These are phyloP conservation scores for Nannoperca australis DNA, from an alignment of 2,797 vertebrate species.

Conservation along the genomic window DNA sequence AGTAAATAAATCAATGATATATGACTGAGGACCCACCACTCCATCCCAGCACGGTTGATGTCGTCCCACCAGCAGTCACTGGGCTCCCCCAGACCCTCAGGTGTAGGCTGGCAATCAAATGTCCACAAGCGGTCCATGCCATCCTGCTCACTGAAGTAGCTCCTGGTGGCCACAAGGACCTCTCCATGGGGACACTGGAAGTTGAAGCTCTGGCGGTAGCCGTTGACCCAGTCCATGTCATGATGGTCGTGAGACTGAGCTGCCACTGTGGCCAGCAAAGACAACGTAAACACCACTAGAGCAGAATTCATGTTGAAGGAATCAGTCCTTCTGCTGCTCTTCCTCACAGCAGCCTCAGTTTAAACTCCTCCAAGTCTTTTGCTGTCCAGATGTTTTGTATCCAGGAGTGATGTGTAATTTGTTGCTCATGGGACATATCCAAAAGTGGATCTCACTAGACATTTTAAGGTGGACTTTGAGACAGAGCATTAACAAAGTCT, in stretches of 20 bases:
- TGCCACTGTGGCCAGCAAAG: slow-evolving; percentile 79
- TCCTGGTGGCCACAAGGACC: slow-evolving; percentile 91
- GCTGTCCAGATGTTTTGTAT: slow-evolving; percentile 93
- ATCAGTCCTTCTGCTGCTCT: slow-evolving; percentile 72
- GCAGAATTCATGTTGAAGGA: slow-evolving; percentile 87
- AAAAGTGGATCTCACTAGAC: slow-evolving; percentile 67
- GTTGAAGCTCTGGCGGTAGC: slow-evolving; percentile 95
- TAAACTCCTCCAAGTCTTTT: slow-evolving; percentile 85
- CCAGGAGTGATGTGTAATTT: slow-evolving; percentile 88
- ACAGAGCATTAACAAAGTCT: slow-evolving; percentile 28
- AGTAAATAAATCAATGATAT: slow-evolving; percentile 6
- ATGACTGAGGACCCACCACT: slow-evolving; percentile 90
- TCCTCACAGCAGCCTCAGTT: slow-evolving; percentile 77
- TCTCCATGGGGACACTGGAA: slow-evolving; percentile 96
- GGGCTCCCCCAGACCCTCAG: slow-evolving; percentile 89
- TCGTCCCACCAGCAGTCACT: slow-evolving; percentile 99
- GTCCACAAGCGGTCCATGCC: slow-evolving; percentile 94
- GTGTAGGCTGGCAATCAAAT: slow-evolving; percentile 93
- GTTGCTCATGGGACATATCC: slow-evolving; percentile 73
- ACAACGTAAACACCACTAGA: slow-evolving; percentile 76
- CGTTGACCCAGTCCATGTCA: slow-evolving; percentile 92
- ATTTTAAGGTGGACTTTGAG: slow-evolving; percentile 90
- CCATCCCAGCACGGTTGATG: slow-evolving; percentile 92
- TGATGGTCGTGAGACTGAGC: slow-evolving; percentile 80
- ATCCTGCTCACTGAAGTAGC: slow-evolving; percentile 91